A percentile compares a stretch with the other conserved stretches of the same genome.
Conservation (phyloP, 1,140 invertebrate genomes). For the Leptoteleia sp. region DNA sequence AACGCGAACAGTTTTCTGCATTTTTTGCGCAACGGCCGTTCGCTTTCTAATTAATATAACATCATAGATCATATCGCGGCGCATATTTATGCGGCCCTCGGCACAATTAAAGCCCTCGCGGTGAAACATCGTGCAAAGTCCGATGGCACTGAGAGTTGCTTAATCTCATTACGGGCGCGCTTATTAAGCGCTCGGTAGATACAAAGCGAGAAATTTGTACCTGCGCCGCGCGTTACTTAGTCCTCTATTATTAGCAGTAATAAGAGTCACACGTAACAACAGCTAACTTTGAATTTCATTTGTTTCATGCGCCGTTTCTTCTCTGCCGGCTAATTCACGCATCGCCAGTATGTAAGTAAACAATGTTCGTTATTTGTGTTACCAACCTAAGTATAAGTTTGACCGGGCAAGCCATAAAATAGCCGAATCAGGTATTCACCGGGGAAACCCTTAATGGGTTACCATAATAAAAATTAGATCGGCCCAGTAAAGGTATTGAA, state of each 20-base stretch:
- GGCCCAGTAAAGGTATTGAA: too few relatives aligned
- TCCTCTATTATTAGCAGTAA: slow-evolving; percentile 62
- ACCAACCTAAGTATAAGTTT: too few relatives aligned
- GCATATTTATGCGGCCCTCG: slow-evolving; percentile 61
- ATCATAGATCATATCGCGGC: slow-evolving; percentile 54
- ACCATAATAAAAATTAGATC: too few relatives aligned
- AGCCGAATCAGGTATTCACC: too few relatives aligned
- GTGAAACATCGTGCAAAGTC: slow-evolving; percentile 66
- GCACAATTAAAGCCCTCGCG: slow-evolving; percentile 62
- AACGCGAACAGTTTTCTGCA: slow-evolving; percentile 42
- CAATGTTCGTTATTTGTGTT: too few relatives aligned
- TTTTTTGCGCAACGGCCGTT: slow-evolving; percentile 44
- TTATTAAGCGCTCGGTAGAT: slow-evolving; percentile 66
- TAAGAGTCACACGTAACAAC: slow-evolving; percentile 63
- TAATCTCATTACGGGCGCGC: slow-evolving; percentile 65
- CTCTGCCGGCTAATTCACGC: slow-evolving; percentile 42
- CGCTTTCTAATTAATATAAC: slow-evolving; percentile 63
- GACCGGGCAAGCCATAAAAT: too few relatives aligned
- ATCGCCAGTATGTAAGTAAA: slow-evolving; percentile 69
- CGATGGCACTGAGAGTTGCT: slow-evolving; percentile 65
- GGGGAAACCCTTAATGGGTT: too few relatives aligned
- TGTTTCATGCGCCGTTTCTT: slow-evolving; percentile 66
- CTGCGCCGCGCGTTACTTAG: slow-evolving; percentile 56
- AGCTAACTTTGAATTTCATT: slow-evolving; percentile 66
- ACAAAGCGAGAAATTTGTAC: slow-evolving; percentile 67